Conservation (phyloP, 64 coral and sea anemone genomes). For the Acropora tenuis region DNA sequence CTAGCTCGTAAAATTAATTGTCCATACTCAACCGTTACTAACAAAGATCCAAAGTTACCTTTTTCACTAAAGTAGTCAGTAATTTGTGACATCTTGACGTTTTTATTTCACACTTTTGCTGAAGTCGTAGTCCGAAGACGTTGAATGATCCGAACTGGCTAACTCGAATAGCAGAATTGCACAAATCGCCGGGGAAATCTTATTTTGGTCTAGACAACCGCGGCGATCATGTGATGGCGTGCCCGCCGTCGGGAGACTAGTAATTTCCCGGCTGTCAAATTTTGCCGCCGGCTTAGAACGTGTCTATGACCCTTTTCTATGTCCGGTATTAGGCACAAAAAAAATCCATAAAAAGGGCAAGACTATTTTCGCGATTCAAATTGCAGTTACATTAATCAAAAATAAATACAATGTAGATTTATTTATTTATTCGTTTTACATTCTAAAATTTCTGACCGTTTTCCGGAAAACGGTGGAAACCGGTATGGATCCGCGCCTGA, state of each 20-base stretch:
- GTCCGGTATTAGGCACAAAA: constrained; percentile 78
- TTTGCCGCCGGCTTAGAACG: constrained; percentile 74
- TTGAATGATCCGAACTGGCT: constrained; percentile 66
- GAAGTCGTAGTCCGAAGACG: constrained; percentile 72
- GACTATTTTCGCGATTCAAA: too few species aligned
- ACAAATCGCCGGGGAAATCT: constrained; percentile 61
- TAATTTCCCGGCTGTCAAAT: constrained; percentile 77
- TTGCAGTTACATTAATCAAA: constrained; percentile 29
- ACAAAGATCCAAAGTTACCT: constrained; percentile 70
- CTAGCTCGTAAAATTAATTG: constrained; percentile 59
- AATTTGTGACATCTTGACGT: constrained; percentile 83
- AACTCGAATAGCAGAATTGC: constrained; percentile 60
- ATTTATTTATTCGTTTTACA: constrained; percentile 8
- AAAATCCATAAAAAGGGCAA: neutral
- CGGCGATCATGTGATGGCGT: constrained; percentile 72
- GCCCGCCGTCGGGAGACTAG: constrained; percentile 76
- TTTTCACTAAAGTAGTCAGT: constrained; percentile 74
- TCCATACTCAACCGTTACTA: constrained; percentile 66
- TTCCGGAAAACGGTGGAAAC: constrained; percentile 60
- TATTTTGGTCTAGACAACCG: constrained; percentile 69
- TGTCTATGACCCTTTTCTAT: constrained; percentile 80
- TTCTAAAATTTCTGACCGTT: constrained; percentile 25
- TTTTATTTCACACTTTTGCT: constrained; percentile 78
- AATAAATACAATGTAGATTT: constrained; percentile 4
- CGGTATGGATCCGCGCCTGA: constrained; percentile 79